These are phyloP conservation scores for Vireo griseus DNA, from an alignment of 2,797 vertebrate genomes.

Conservation along the genomic window DNA sequence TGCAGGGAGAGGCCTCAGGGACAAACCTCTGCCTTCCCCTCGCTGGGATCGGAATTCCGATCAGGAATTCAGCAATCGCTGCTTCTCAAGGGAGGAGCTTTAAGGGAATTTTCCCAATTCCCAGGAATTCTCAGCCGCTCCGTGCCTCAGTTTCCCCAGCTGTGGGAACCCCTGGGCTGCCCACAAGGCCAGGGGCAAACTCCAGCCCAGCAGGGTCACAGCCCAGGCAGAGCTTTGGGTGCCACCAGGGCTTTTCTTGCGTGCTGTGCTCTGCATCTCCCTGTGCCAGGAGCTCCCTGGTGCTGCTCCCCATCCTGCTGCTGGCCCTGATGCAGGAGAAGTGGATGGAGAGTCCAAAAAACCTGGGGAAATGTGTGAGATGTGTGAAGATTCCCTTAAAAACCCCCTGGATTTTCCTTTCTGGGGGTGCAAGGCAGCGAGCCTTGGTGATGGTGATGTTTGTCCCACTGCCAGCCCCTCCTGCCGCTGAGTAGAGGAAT, in stretches of 20 bases:
- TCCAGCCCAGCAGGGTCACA: background rate
- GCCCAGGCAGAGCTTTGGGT: background rate
- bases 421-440: background rate
- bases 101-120: too few relatives aligned
- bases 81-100: background rate
- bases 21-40: background rate
- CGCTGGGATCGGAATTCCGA: too few relatives aligned
- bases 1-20: too few relatives aligned
- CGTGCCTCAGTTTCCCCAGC: background rate
- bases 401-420: background rate
- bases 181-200: background rate
- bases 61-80: too few relatives aligned
- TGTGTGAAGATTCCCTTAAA: background rate
- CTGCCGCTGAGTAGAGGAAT: background rate
- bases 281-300: too few relatives aligned
- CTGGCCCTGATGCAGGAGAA: background rate
- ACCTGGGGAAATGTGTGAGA: background rate
- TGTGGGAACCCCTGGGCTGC: rapidly evolving
- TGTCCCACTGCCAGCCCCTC: background rate
- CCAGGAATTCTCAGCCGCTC: background rate
- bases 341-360: background rate
- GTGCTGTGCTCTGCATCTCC: background rate
- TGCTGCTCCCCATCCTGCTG: background rate
- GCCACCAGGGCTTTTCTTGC: too few relatives aligned
- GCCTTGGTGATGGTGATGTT: background rate